Conservation (phyloP, 2,113 vertebrate species). For the Manacus vitellinus region DNA sequence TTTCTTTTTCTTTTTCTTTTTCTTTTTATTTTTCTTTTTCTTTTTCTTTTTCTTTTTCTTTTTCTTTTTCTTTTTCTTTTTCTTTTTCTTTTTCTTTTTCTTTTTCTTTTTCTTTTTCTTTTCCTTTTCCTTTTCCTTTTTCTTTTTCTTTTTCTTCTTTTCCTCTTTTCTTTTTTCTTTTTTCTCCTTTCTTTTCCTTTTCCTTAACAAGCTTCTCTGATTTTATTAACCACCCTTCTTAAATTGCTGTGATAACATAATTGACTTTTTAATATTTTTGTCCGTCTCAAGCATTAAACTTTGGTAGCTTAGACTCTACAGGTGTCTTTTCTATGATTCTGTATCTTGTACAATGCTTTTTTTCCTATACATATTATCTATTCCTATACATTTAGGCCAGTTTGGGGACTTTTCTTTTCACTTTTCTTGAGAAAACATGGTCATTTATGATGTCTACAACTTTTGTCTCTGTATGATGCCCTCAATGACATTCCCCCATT, state of each 20-base stretch:
- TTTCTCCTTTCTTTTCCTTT: no score
- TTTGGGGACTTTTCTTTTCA: neutral
- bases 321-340: neutral
- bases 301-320: neutral
- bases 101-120: rapidly evolving
- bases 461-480: neutral
- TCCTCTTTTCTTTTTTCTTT: rapidly evolving
- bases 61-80: no score
- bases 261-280: neutral
- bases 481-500: neutral
- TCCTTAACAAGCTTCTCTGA: neutral
- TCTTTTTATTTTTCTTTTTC: rapidly evolving
- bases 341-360: neutral
- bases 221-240: neutral
- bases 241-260: neutral
- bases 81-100: rapidly evolving
- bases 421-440: neutral
- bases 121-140: rapidly evolving
- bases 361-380: neutral
- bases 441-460: neutral
- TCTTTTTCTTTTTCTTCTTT: rapidly evolving
- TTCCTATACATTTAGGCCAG: neutral
- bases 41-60: no score
- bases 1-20: rapidly evolving
- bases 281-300: neutral